Percentiles rank a stretch among this genome's conserved stretches.
These are phyloP conservation scores for Cydia pomonella DNA, from an alignment of 1,140 invertebrate genomes.

Conservation along the genomic window DNA sequence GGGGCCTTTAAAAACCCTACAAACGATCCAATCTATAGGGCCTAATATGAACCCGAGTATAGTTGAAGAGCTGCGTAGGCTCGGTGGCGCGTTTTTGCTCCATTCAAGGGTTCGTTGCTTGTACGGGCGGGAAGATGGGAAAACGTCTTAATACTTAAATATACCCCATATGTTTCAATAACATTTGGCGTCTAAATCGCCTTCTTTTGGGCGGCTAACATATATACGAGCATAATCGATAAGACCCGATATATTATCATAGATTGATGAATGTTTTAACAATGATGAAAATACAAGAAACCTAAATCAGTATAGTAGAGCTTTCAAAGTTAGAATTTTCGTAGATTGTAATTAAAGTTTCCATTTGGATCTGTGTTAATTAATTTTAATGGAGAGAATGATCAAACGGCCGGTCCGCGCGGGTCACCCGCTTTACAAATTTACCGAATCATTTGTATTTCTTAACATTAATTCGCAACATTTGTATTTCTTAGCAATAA, in stretches of 20 bases:
- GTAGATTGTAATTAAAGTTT: background rate
- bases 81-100: background rate
- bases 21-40: conserved; percentile 27
- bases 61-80: conserved; percentile 25
- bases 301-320: background rate
- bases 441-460: conserved; percentile 27
- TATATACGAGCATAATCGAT: too few species aligned
- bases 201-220: background rate
- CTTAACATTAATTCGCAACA: conserved; percentile 2
- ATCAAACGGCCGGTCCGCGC: conserved; percentile 13
- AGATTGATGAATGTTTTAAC: too few species aligned
- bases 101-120: conserved; percentile 7
- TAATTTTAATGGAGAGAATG: conserved; percentile 20
- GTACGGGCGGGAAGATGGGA: background rate
- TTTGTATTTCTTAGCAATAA: conserved; percentile 17
- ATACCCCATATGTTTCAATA: background rate
- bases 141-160: conserved; percentile 1
- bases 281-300: background rate
- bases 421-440: background rate
- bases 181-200: background rate
- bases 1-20: conserved; percentile 25
- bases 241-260: too few species aligned
- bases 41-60: conserved; percentile 21
- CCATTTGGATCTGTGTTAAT: conserved; percentile 10
- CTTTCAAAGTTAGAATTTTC: background rate